Conservation (phyloP, 2,113 vertebrate species). For the Peucedramus taeniatus region DNA sequence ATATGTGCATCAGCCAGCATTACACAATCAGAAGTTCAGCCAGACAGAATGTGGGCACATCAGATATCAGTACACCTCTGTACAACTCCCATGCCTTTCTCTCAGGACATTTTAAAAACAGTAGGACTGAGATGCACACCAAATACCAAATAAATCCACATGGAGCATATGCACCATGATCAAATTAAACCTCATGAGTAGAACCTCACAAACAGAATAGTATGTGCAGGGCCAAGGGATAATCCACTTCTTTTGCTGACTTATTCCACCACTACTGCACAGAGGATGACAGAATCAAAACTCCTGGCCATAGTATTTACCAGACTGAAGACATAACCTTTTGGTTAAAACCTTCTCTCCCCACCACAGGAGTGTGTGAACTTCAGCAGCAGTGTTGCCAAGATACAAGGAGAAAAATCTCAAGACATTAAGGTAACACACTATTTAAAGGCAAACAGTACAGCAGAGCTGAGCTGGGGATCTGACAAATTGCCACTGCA, state of each 20-base stretch:
- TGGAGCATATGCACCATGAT: fast-evolving
- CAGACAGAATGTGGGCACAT: background rate
- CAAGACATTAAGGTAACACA: constrained; percentile 19
- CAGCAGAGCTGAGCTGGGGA: background rate
- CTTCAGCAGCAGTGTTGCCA: constrained; percentile 32
- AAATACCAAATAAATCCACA: background rate
- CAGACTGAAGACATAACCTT: background rate
- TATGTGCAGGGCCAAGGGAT: background rate
- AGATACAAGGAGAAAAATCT: constrained; percentile 43
- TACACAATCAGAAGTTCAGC: background rate
- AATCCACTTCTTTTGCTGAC: background rate
- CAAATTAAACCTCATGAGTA: background rate
- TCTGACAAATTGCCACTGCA: constrained; percentile 28
- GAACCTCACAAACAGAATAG: background rate
- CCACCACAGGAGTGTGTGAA: background rate
- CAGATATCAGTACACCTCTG: background rate
- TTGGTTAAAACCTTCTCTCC: background rate
- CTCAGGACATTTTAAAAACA: background rate
- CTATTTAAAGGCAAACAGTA: constrained; percentile 28
- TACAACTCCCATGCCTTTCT: background rate
- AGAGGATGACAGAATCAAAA: background rate
- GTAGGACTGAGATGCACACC: background rate
- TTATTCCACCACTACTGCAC: background rate
- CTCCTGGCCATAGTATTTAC: background rate
- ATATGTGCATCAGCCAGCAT: background rate